Conservation (phyloP, 1,140 invertebrate genomes). For the Drosophila tropicalis region DNA sequence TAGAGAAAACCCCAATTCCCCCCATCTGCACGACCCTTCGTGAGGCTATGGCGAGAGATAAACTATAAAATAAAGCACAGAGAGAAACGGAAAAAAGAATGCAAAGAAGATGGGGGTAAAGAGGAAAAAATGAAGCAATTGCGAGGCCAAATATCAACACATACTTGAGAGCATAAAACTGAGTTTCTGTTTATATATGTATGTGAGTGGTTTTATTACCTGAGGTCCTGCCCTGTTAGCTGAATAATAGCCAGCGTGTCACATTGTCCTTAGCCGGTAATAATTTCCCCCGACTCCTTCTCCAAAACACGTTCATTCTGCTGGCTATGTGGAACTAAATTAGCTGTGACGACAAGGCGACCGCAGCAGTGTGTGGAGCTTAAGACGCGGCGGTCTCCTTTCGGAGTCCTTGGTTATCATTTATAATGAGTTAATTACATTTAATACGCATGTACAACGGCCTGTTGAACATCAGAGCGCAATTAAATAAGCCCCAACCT, state of each 20-base stretch:
- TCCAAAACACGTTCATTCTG: conserved; percentile 65
- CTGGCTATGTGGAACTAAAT: conserved; percentile 55
- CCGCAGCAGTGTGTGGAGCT: neutral
- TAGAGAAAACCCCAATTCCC: conserved; percentile 36
- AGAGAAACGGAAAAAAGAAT: conserved; percentile 5
- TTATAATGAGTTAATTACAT: conserved; percentile 81
- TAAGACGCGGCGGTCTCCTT: conserved; percentile 41
- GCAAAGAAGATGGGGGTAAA: neutral
- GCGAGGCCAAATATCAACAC: conserved; percentile 56
- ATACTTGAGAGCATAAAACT: conserved; percentile 71
- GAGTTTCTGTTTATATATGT: conserved; percentile 15
- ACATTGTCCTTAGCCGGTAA: conserved; percentile 73
- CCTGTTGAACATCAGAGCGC: conserved; percentile 73
- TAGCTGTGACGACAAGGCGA: conserved; percentile 65
- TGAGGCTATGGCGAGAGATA: conserved; percentile 65
- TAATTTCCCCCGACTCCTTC: conserved; percentile 66
- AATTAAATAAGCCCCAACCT: conserved; percentile 74
- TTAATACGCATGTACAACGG: conserved; percentile 80
- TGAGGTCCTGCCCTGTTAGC: conserved; percentile 29
- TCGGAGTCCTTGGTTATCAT: conserved; percentile 68
- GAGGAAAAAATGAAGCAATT: conserved; percentile 22
- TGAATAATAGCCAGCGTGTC: conserved; percentile 68
- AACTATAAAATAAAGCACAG: conserved; percentile 73
- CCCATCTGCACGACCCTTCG: neutral
- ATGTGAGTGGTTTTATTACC: conserved; percentile 28